These are phyloP conservation scores for Tragelaphus strepsiceros DNA, from an alignment of 2,113 vertebrate species.

Conservation along the genomic window DNA sequence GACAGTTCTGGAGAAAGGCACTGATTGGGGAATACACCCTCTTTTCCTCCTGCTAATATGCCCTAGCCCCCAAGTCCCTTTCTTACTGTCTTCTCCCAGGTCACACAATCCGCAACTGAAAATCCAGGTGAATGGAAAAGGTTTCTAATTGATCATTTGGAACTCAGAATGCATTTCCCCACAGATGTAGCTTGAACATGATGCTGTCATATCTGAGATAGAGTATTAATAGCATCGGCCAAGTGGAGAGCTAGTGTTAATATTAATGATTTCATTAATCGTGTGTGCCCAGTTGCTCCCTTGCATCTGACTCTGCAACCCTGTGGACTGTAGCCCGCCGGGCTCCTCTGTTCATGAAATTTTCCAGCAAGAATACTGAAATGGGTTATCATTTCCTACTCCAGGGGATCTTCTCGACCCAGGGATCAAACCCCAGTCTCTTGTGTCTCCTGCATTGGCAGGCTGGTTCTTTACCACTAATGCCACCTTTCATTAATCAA, in stretches of 20 bases:
- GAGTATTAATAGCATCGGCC: not conserved
- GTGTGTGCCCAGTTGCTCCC: not conserved
- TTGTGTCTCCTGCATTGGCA: not conserved
- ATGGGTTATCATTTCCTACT: not conserved
- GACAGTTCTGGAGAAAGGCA: not conserved
- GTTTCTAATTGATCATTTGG: not conserved
- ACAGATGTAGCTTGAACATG: not conserved
- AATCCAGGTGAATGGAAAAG: not conserved
- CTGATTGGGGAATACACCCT: fast-evolving
- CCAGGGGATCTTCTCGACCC: not conserved
- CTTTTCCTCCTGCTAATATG: not conserved
- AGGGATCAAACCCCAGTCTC: not conserved
- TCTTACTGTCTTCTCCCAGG: not conserved
- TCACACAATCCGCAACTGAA: not conserved
- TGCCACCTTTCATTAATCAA: not conserved
- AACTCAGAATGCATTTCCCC: not conserved
- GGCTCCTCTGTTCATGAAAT: not conserved
- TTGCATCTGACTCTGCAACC: not conserved
- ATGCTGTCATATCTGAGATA: not conserved
- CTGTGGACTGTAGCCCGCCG: not conserved
- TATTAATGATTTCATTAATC: not conserved
- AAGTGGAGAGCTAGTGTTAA: not conserved
- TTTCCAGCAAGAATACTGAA: not conserved
- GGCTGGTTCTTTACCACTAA: not conserved
- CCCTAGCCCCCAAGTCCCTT: not conserved